Percentiles rank a stretch among this genome's conserved stretches.
Conservation (phyloP, 1,140 invertebrate genomes). For the Drepana arcuata region DNA sequence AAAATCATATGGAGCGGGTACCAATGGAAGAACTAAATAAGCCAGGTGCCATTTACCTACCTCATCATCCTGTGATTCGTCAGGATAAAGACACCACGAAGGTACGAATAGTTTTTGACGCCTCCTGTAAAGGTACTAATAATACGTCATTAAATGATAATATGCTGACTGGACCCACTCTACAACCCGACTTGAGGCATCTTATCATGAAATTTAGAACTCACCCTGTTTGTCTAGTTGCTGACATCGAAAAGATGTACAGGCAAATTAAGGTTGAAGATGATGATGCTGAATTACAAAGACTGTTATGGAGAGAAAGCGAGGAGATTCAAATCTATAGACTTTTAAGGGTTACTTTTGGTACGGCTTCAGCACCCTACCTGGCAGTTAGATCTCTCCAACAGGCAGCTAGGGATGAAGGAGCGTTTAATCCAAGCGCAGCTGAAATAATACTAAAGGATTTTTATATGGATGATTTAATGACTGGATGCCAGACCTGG, state of each 20-base stretch:
- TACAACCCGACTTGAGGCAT: constrained; percentile 19
- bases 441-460: constrained; percentile 24
- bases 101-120: constrained; percentile 21
- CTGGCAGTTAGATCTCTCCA: constrained; percentile 21
- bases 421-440: constrained; percentile 20
- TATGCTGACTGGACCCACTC: constrained; percentile 9
- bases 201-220: constrained; percentile 16
- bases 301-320: constrained; percentile 36
- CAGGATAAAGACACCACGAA: constrained; percentile 13
- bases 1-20: constrained; percentile 18
- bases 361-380: constrained; percentile 33
- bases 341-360: constrained; percentile 37
- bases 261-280: constrained; percentile 11
- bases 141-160: constrained; percentile 26
- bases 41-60: constrained; percentile 10
- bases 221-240: constrained; percentile 9
- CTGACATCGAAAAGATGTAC: constrained; percentile 23
- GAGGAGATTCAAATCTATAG: constrained; percentile 22
- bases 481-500: constrained; percentile 34
- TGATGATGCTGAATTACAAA: constrained; percentile 33
- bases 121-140: constrained; percentile 12
- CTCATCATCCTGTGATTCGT: constrained; percentile 17
- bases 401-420: constrained; percentile 28
- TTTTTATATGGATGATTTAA: constrained; percentile 65
- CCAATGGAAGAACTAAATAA: constrained; percentile 9